These are phyloP conservation scores for Hafferia zeledoni DNA, from an alignment of 2,797 vertebrate species.

Conservation along the genomic window DNA sequence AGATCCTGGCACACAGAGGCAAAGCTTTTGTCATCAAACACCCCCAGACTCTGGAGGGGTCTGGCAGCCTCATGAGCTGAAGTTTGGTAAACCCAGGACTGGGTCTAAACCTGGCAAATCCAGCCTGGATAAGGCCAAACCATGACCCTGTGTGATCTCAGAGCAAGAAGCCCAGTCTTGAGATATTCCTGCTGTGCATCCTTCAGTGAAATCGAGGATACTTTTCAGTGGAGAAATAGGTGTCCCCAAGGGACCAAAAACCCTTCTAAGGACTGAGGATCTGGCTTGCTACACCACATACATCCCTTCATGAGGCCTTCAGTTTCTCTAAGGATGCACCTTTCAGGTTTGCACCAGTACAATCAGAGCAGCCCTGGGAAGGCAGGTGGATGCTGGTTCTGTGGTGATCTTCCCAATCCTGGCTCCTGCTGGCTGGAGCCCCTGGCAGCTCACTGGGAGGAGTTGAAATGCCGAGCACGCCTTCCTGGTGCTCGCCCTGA, in stretches of 20 bases:
- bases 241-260: not conserved
- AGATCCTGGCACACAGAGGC: too few species aligned
- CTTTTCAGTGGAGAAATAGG: not conserved
- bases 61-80: not conserved
- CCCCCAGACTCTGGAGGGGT: not conserved
- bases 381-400: not conserved
- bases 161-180: not conserved
- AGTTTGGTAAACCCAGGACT: not conserved
- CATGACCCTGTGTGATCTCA: not conserved
- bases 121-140: not conserved
- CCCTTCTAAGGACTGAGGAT: not conserved
- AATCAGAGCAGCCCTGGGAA: not conserved
- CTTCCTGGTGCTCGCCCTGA: slow-evolving; percentile 21
- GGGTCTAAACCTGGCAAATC: not conserved
- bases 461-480: slow-evolving; percentile 67
- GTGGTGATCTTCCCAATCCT: not conserved
- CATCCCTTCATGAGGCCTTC: not conserved
- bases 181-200: not conserved
- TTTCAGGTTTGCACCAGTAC: not conserved
- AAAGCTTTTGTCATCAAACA: not conserved
- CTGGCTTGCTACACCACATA: not conserved
- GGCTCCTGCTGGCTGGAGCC: not conserved
- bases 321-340: not conserved
- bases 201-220: not conserved
- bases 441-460: not conserved